Base-by-base conservation (phyloP, 2,113 vertebrate genomes). In the Peromyscus maniculatus region DNA sequence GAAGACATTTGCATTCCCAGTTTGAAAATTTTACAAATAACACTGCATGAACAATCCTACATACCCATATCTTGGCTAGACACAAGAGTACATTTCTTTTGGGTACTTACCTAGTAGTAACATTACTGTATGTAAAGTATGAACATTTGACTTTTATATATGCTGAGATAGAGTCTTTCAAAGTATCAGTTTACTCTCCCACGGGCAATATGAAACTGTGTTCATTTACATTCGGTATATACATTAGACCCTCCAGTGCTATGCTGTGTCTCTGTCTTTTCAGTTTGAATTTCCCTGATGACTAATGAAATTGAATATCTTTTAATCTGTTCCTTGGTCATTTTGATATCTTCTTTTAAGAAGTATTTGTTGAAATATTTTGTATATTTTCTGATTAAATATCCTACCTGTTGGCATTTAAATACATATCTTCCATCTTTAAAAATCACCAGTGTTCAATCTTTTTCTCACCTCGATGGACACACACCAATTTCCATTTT, bases 201-300 rank as follows among this genome's bases (percentile, higher is more conserved):
- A 83, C 52, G 26, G 92, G 78, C 28, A 95, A 49, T 69, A n/a
- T 94, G 75, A 87, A 57, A 89, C n/a, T 69, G 24, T 31, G 16
- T 69, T 95, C 12, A 78, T 79, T 67, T 39, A 89, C 33, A 94
- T 62, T 72, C 89, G 43, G 22, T 80, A 57, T 95, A 94, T 95
- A 80, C 79, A 82, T 92, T 75, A 94, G 59, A 26, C 39, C 94
- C 95, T 69, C 57, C 64, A 49, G 89, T 86, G 36, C 89, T 64
- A 74, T 71, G 49, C 33, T 91, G 64, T 39, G 62, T 75, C 13
- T 62, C 43, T 78, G 43, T 78, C 75, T 26, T 78, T 28, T 78
- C 75, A 16, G 39, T 46, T 77, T 87, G 36, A 43, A 75, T 64
- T 72, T 79, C 83, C 84, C 78, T 74, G 64, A 71, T 59, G 69